These are phyloP conservation scores for Trachythela sp. DNA, from an alignment of 64 coral and sea anemone genomes.

Conservation along the genomic window DNA sequence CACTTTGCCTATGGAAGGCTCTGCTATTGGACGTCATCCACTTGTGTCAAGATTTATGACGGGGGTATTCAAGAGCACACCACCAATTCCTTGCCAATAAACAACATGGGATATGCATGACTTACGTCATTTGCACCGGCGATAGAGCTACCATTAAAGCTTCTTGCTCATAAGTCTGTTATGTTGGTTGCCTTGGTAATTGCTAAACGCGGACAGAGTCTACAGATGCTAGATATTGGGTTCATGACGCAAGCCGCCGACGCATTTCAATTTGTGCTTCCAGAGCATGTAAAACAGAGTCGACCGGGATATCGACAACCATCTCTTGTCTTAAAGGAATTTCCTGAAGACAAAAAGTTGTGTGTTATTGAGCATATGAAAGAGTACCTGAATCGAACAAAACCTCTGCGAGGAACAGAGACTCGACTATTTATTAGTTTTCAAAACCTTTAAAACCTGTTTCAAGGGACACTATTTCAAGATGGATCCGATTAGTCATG, in stretches of 20 bases:
- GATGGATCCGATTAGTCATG: too few relatives aligned
- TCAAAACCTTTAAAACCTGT: too few relatives aligned
- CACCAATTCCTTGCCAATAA: conserved; percentile 6
- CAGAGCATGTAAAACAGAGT: not conserved
- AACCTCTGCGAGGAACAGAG: too few relatives aligned
- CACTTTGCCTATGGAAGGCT: not conserved
- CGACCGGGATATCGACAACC: not conserved
- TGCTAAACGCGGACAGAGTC: conserved; percentile 4
- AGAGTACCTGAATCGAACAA: not conserved
- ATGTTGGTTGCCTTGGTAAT: too few relatives aligned
- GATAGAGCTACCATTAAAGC: not conserved
- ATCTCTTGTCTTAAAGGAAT: not conserved
- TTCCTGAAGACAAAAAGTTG: not conserved
- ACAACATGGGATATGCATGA: conserved; percentile 29
- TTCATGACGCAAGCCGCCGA: not conserved
- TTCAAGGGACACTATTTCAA: too few relatives aligned
- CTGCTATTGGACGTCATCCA: not conserved
- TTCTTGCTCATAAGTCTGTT: not conserved
- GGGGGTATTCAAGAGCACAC: not conserved
- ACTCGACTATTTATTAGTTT: too few relatives aligned
- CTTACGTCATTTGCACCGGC: conserved; percentile 12
- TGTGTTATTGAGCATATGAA: not conserved
- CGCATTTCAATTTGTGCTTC: conserved; percentile 23
- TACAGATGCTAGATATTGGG: not conserved
- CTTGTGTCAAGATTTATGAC: not conserved